A percentile compares a stretch with the other conserved stretches of the same genome.
phyloP scores from a whole-genome alignment of 2,113 vertebrate genomes.

The Speoplatyrhinus poulsoni region DNA sequence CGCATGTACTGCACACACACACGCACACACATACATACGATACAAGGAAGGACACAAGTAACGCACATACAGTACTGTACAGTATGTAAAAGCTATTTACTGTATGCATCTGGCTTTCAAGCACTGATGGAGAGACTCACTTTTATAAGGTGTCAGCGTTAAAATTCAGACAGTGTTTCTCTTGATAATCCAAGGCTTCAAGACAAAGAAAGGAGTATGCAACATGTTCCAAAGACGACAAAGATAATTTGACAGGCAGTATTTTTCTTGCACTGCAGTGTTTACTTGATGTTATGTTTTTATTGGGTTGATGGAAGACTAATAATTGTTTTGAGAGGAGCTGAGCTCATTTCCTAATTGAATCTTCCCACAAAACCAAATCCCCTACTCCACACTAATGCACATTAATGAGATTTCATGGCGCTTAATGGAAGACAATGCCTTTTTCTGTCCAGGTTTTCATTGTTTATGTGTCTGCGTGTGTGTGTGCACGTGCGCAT shows the following conservation, averaged over 20 bases:
- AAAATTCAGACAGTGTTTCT: too few relatives aligned
- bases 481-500: conserved; percentile 10
- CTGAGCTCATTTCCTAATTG: conserved; percentile 60
- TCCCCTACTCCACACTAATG: conserved; percentile 67
- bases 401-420: conserved; percentile 73
- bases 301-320: conserved; percentile 56
- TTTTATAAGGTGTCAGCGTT: too few relatives aligned
- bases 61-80: neutral
- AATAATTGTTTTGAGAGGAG: conserved; percentile 65
- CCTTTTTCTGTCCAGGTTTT: conserved; percentile 35
- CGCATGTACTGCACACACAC: conserved; percentile 6
- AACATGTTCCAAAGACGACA: conserved; percentile 5
- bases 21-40: conserved; percentile 1
- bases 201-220: too few relatives aligned
- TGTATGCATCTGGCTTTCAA: too few relatives aligned
- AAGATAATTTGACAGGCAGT: conserved; percentile 35
- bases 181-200: too few relatives aligned
- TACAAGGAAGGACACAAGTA: neutral
- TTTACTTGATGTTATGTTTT: conserved; percentile 42
- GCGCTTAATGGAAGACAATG: conserved; percentile 65
- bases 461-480: conserved; percentile 3
- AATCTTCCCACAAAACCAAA: conserved; percentile 61
- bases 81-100: neutral
- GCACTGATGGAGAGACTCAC: too few relatives aligned
- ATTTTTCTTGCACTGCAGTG: conserved; percentile 41